Evolutionary conservation across 2,797 vertebrate species (phyloP), one percentile per base, ranked within the genome.

Genomic region (Dermochelys coriacea): DNA sequence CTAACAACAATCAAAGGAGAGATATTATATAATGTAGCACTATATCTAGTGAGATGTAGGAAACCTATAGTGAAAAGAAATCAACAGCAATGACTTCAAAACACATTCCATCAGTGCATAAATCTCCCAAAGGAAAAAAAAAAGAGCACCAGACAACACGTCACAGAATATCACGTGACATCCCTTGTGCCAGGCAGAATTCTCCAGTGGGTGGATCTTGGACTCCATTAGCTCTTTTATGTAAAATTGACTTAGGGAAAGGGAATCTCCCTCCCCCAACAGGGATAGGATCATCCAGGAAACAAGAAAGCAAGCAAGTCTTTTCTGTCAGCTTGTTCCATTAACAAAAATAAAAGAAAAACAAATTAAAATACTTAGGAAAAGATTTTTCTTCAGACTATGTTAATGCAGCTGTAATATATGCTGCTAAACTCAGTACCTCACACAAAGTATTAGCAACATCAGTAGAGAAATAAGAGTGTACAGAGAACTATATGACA

Each of bases 401-500:
- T 45, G 45, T 29, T 77, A 77, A 45, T 29, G 45, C 25, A 29
- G 6, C 45, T 77, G 12, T 77, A 25, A 45, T 37, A 37, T 23
- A 29, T 31, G 74, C 74, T 77, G 45, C 41, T 77, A 18, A 77
- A 23, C 45, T 15, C 41, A 77, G 74, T 27, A 27, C 27, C 25
- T 16, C 6, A 77, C 45, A 47, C 74, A 14, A 27, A 75, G 12
- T 47, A 75, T 23, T 29, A 75, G 12, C 45, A 47, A 45, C 41
- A 47, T 16, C 12, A 8, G 50, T n/a, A 81, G 45, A 21, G 87
- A 82, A 79, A 6, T 29, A 86, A 55, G 8, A 83, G 16, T 0
- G 0, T 34, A 41, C 6, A 4, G 19, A 14, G 82, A 86, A 37
- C n/a, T 77, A 80, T 49, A 45, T 0, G 0, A 23, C 71, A 54